Percentiles rank a stretch among this genome's conserved stretches.
Conservation (phyloP, 2,888 invertebrate species). For the Neuroscelio doddi region DNA sequence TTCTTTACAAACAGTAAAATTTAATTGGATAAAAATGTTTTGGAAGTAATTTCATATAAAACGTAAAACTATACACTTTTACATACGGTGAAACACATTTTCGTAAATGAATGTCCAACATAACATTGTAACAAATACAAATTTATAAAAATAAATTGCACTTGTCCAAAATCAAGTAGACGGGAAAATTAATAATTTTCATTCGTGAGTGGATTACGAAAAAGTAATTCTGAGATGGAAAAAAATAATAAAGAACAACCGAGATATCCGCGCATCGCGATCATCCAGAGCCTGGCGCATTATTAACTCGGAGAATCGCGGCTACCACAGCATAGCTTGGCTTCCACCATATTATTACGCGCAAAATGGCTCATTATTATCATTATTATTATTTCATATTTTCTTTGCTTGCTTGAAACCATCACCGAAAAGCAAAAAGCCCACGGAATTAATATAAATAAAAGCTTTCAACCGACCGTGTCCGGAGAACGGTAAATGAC, state of each 20-base stretch:
- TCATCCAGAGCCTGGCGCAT: constrained; percentile 53
- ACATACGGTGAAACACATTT: no score
- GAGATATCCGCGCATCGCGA: constrained; percentile 41
- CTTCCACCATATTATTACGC: constrained; percentile 69
- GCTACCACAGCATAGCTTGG: constrained; percentile 57
- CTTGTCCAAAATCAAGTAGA: constrained; percentile 12
- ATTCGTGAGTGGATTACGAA: constrained; percentile 26
- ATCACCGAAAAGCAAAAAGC: constrained; percentile 64
- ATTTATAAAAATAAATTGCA: constrained; percentile 16
- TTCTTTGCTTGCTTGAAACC: constrained; percentile 59
- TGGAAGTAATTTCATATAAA: no score
- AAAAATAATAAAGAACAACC: constrained; percentile 43
- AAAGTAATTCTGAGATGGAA: constrained; percentile 38
- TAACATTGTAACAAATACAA: neutral
- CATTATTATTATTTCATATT: constrained; percentile 70
- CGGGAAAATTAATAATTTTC: constrained; percentile 33
- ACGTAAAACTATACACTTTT: no score
- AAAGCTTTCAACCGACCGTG: constrained; percentile 56
- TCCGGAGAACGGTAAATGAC: constrained; percentile 3
- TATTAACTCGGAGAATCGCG: constrained; percentile 62
- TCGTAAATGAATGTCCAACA: neutral
- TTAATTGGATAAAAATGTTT: no score
- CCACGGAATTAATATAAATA: constrained; percentile 68
- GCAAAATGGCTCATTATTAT: constrained; percentile 70
- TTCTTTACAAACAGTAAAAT: no score